A percentile compares a stretch with the other conserved stretches of the same genome.
phyloP scores from a whole-genome alignment of 2,888 invertebrate genomes.

The Hyposoter didymator region DNA sequence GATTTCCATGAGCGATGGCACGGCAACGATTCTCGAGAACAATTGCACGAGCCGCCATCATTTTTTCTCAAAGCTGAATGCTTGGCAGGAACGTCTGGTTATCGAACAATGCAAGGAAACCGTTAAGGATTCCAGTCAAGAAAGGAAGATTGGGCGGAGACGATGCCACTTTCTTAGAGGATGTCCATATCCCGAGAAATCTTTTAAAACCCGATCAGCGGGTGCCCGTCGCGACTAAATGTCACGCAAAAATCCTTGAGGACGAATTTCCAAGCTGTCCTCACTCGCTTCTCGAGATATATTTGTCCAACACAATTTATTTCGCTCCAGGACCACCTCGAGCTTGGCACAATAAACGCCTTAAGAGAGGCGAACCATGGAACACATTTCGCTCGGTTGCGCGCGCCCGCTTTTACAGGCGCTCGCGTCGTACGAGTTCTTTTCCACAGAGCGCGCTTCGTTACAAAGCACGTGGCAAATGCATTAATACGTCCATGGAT shows the following conservation, averaged over 20 bases:
- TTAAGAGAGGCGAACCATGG: constrained; percentile 35
- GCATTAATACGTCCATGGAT: neutral
- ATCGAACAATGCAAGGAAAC: constrained; percentile 21
- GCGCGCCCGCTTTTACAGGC: constrained; percentile 59
- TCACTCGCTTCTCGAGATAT: constrained; percentile 62
- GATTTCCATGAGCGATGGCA: neutral
- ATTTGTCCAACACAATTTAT: constrained; percentile 73
- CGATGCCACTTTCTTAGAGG: constrained; percentile 32
- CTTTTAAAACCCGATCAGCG: constrained; percentile 48
- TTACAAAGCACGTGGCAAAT: constrained; percentile 13
- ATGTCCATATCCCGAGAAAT: constrained; percentile 28
- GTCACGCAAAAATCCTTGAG: constrained; percentile 8
- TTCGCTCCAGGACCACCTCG: constrained; percentile 58
- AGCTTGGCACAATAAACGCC: constrained; percentile 55
- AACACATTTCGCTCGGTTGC: constrained; percentile 40
- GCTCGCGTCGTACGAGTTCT: constrained; percentile 56
- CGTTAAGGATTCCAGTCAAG: constrained; percentile 26
- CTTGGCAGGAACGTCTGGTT: neutral
- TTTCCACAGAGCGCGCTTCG: constrained; percentile 29
- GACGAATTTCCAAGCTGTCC: constrained; percentile 33
- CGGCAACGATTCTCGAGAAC: constrained; percentile 2
- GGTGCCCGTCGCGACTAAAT: constrained; percentile 24
- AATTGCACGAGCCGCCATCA: constrained; percentile 17
- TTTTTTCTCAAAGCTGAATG: neutral
- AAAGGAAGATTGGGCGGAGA: constrained; percentile 46